Percentiles rank a stretch among this genome's conserved stretches.
These are phyloP conservation scores for Calypte anna DNA, from an alignment of 2,113 vertebrate genomes.

Conservation along the genomic window DNA sequence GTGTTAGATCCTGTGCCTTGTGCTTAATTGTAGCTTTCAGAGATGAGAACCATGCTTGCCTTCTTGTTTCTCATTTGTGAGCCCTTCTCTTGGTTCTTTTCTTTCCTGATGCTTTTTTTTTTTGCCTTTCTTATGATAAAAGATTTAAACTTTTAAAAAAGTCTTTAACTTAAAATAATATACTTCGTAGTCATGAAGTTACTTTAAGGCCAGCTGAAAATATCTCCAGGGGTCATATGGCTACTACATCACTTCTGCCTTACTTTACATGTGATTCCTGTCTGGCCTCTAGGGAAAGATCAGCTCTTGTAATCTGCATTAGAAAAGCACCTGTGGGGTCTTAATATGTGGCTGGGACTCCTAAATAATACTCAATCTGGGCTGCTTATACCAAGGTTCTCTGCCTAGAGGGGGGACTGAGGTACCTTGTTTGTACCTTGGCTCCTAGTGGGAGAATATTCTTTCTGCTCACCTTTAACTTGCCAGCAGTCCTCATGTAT, in stretches of 20 bases:
- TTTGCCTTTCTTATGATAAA: neutral
- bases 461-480: neutral
- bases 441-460: neutral
- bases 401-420: neutral
- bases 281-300: neutral
- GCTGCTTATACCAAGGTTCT: neutral
- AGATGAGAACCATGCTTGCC: accelerated
- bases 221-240: neutral
- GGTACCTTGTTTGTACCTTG: neutral
- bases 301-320: neutral
- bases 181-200: neutral
- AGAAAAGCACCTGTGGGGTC: neutral
- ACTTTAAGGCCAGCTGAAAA: neutral
- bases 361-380: neutral
- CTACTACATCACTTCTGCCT: neutral
- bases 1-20: neutral
- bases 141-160: neutral
- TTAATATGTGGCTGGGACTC: neutral
- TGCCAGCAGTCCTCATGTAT: neutral
- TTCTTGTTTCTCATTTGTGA: neutral
- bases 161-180: neutral
- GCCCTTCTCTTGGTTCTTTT: accelerated
- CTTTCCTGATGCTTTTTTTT: neutral
- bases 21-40: neutral
- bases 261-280: neutral